These are phyloP conservation scores for Cataglyphis cursor DNA, from an alignment of 2,888 invertebrate species.

Conservation along the genomic window DNA sequence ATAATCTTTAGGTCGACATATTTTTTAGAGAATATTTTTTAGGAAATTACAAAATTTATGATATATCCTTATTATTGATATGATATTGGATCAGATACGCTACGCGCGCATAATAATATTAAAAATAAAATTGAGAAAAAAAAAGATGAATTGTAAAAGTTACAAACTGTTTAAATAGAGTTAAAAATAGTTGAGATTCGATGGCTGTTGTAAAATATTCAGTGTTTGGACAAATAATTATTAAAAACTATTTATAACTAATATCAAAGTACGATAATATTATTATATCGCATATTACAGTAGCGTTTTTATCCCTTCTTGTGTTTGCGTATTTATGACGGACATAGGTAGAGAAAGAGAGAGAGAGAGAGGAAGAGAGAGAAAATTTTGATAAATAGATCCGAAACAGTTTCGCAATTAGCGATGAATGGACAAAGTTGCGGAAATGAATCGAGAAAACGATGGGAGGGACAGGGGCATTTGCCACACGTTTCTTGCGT, in stretches of 20 bases:
- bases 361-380: slow-evolving; percentile 54
- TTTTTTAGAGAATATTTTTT: slow-evolving; percentile 86
- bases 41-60: slow-evolving; percentile 86
- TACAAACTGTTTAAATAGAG: slow-evolving; percentile 82
- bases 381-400: slow-evolving; percentile 49
- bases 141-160: slow-evolving; percentile 74
- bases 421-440: slow-evolving; percentile 54
- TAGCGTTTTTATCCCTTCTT: slow-evolving; percentile 82
- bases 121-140: slow-evolving; percentile 66
- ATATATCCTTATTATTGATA: slow-evolving; percentile 85
- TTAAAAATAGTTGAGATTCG: slow-evolving; percentile 83
- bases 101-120: slow-evolving; percentile 77
- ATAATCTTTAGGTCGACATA: slow-evolving; percentile 86
- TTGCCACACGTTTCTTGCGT: slow-evolving; percentile 76
- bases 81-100: slow-evolving; percentile 83
- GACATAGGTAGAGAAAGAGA: slow-evolving; percentile 68
- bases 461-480: slow-evolving; percentile 65
- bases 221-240: slow-evolving; percentile 85
- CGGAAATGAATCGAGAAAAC: not conserved
- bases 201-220: slow-evolving; percentile 86
- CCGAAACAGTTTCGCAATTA: slow-evolving; percentile 62
- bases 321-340: slow-evolving; percentile 79
- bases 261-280: slow-evolving; percentile 81
- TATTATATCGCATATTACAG: slow-evolving; percentile 80
- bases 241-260: slow-evolving; percentile 83